phyloP scores from a whole-genome alignment of 2,797 vertebrate species.

The Prunella strophiata region DNA sequence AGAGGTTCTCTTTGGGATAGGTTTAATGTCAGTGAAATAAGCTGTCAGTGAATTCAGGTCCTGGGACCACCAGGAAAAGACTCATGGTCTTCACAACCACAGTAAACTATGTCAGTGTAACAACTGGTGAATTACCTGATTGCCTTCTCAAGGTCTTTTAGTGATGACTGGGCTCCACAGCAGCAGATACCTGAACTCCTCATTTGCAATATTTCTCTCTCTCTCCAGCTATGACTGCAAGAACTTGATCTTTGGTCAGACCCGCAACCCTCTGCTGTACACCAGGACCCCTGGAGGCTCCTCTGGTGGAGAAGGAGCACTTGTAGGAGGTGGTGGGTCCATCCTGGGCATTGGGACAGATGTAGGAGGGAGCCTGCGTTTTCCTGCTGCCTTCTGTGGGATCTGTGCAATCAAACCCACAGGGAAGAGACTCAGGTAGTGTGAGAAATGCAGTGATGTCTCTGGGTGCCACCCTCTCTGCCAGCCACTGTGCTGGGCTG shows the following conservation, averaged over 20 bases:
- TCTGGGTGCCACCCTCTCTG: not conserved
- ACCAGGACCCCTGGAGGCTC: conserved; percentile 88
- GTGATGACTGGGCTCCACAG: not conserved
- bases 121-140: not conserved
- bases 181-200: not conserved
- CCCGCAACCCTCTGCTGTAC: conserved; percentile 82
- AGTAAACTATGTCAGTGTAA: not conserved
- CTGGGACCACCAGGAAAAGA: not conserved
- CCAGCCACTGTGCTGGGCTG: not conserved
- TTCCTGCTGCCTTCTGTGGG: conserved; percentile 81
- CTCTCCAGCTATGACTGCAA: conserved; percentile 87
- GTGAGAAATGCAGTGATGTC: not conserved
- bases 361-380: conserved; percentile 79
- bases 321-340: conserved; percentile 78
- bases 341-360: conserved; percentile 79
- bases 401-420: conserved; percentile 80
- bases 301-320: conserved; percentile 80
- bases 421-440: conserved; percentile 76
- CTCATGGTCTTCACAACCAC: not conserved
- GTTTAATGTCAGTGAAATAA: not conserved
- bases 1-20: not conserved
- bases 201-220: not conserved
- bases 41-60: not conserved
- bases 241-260: conserved; percentile 89
- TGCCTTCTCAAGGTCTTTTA: not conserved